Evolutionary conservation across 2,797 vertebrate species (phyloP), one percentile per base, ranked within the genome.

Genomic region (Sphaeramia orbicularis): DNA sequence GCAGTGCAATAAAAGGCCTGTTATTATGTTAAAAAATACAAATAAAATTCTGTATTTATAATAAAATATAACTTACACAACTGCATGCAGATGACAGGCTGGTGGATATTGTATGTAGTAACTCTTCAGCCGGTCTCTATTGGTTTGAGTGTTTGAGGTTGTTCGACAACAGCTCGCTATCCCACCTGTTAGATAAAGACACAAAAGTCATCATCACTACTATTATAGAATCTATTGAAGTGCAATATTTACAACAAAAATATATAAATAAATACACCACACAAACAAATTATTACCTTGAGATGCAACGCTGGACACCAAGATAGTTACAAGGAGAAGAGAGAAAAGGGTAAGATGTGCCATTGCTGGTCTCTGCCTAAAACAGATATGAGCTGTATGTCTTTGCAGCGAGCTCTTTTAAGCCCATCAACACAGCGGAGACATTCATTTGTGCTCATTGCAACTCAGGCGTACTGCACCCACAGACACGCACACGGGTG

Each of bases 41-140:
- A 18, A 52, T 52, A 27, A 27, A 27, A 27, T 5, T 27, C 24
- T 3, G 24, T 35, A 1, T 32, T 35, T 35, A 35, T 8, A 1
- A 8, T 35, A 35, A 35, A 35, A 1, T 35, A 35, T 48, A 5
- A 89, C 92, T 91, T 81, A 94, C 93, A 89, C 84, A 13, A 93
- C 83, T 65, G 74, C 91, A 0, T 42, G 0, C 9, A 86, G 2
- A 7, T n/a, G 1, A 50, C 92, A 93, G 0, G 74, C 0, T 0
- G 81, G 6, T 1, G 0, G 24, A 0, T 6, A 0, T 49, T 94
- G 89, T 2, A 5, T 0, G 7, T 65, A 86, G 50, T 93, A 94
- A 0, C 1, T 21, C 10, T 0, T 24, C 53, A 94, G 71, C 1
- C 0, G 3, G 0, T 57, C 15, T 32, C 27, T 10, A 0, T 1